Conservation (phyloP, 2,113 vertebrate species). For the Capreolus pygargus region DNA sequence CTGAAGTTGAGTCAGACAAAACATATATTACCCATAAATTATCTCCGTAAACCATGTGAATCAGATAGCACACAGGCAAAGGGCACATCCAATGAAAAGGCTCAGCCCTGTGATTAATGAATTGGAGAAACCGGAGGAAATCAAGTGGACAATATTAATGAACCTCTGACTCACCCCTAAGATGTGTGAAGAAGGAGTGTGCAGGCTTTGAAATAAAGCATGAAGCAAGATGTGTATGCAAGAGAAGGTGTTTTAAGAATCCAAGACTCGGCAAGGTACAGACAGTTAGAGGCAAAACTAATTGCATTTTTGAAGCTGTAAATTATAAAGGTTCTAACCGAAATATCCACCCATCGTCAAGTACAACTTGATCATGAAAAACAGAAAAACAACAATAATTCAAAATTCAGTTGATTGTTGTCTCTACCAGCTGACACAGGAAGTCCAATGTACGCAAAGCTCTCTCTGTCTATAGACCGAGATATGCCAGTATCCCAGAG, state of each 20-base stretch:
- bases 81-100: constrained; percentile 9
- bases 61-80: constrained; percentile 41
- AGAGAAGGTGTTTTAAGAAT: neutral
- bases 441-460: neutral
- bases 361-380: neutral
- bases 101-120: neutral
- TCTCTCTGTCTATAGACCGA: neutral
- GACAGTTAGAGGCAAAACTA: neutral
- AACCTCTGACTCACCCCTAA: neutral
- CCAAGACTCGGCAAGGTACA: neutral
- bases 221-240: neutral
- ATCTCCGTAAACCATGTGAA: constrained; percentile 4
- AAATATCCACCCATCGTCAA: neutral
- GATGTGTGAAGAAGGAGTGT: neutral
- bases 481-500: neutral
- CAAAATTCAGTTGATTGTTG: neutral
- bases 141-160: constrained; percentile 31
- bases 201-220: neutral
- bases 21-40: constrained; percentile 4
- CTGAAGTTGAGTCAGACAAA: constrained; percentile 34
- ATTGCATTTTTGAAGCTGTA: neutral
- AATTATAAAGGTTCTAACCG: neutral
- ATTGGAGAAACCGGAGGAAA: constrained; percentile 28
- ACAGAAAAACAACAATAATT: neutral
- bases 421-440: neutral